These are phyloP conservation scores for Drosophila hawaiiensis DNA, from an alignment of 2,888 invertebrate genomes.

Conservation along the genomic window DNA sequence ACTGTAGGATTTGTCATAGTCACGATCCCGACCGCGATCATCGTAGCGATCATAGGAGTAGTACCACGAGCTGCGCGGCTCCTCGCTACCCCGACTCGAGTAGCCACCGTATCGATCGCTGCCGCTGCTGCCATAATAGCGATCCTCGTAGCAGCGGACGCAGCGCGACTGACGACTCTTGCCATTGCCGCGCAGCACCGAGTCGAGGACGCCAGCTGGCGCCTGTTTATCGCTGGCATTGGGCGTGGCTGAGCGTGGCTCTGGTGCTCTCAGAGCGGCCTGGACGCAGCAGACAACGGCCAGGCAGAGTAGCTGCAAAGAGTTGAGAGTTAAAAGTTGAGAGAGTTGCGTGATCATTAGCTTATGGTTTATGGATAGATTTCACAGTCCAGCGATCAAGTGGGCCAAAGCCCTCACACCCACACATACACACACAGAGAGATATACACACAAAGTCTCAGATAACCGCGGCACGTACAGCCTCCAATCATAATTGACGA, in stretches of 20 bases:
- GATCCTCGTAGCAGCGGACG: constrained; percentile 84
- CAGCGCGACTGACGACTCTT: constrained; percentile 83
- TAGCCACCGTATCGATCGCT: constrained; percentile 60
- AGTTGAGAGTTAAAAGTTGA: background rate
- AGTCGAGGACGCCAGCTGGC: constrained; percentile 64
- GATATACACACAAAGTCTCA: background rate
- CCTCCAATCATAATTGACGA: constrained; percentile 76
- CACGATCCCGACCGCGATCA: constrained; percentile 77
- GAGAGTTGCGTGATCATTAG: constrained; percentile 60
- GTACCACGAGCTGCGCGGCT: constrained; percentile 79
- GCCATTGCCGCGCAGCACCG: constrained; percentile 67
- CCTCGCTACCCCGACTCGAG: constrained; percentile 76
- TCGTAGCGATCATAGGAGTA: constrained; percentile 82
- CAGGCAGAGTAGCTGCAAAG: constrained; percentile 59
- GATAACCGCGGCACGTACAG: constrained; percentile 15
- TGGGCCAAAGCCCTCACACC: constrained; percentile 64
- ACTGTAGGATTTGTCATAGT: constrained; percentile 73
- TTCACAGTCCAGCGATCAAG: constrained; percentile 71
- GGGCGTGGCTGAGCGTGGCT: constrained; percentile 56
- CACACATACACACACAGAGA: constrained; percentile 4
- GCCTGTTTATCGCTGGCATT: constrained; percentile 26
- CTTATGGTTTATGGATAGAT: constrained; percentile 73
- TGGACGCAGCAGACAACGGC: constrained; percentile 53
- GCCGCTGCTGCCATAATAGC: constrained; percentile 48
- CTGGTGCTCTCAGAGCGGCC: constrained; percentile 50